Evolutionary conservation across 2,113 vertebrate species (phyloP), one percentile per base, ranked within the genome.

Genomic region (Nesoenas mayeri): DNA sequence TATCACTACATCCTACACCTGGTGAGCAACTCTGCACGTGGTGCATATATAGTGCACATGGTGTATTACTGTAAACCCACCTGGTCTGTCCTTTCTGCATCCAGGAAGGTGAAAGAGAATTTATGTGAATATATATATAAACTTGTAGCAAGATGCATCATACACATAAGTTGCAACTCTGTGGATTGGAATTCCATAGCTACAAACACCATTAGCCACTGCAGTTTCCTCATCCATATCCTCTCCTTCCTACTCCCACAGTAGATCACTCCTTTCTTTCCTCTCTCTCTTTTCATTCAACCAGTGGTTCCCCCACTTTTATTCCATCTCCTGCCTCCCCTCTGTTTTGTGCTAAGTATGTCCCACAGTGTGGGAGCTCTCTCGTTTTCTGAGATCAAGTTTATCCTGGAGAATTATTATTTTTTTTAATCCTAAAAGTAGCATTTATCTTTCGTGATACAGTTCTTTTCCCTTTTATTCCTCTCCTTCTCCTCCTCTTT

Each of bases 331-430:
- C 7, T 82, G 14, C 6, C 5, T 79, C 20, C 22, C 7, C 12
- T 71, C 5, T 11, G 38, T 66, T 58, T 82, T 66, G 3, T 79
- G 11, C 14, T 73, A 72, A 51, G 21, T 32, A 29, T 20, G 13
- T 66, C 31, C 15, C 62, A 10, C 1, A 2, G n/a, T 64, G 40
- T 4, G 11, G 4, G 16, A 4, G 5, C 4, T 31, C 7, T 57
- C 36, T 89, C 3, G 40, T 71, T 90, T 88, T 71, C 51, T 34
- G 5, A 3, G 19, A 40, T 32, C 36, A 71, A 8, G 10, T 72
- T 87, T 69, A 34, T 61, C 8, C 15, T 5, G 0, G 9, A 80
- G 7, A 70, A 60, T 15, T 47, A 47, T 47, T 47, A 47, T 19
- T 47, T 47, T 19, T 47, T 54, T 77, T 3, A 4, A 67, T 81